Percentiles rank a stretch among this genome's conserved stretches.
phyloP scores from a whole-genome alignment of 2,113 vertebrate genomes.

The Cygnus buccinator region DNA sequence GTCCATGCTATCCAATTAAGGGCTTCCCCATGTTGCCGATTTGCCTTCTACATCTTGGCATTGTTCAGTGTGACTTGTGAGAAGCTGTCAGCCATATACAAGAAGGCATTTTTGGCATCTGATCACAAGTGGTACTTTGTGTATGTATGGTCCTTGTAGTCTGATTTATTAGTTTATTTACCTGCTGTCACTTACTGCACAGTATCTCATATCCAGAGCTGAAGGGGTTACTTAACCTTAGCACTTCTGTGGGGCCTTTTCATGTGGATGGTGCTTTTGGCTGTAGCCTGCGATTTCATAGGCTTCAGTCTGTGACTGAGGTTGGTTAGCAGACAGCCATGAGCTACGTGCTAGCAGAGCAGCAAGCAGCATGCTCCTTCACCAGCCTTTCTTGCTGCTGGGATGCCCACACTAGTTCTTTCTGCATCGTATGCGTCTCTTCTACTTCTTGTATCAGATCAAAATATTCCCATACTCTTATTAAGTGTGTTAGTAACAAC shows the following conservation, averaged over 20 bases:
- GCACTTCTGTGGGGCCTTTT: neutral
- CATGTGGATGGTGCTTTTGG: neutral
- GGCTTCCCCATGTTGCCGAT: neutral
- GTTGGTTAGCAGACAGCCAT: neutral
- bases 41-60: neutral
- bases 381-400: neutral
- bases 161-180: neutral
- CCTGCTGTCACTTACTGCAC: neutral
- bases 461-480: neutral
- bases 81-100: neutral
- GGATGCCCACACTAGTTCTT: neutral
- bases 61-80: fast-evolving
- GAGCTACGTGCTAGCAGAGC: neutral
- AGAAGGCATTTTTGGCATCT: neutral
- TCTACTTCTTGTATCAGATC: neutral
- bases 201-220: neutral
- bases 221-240: neutral
- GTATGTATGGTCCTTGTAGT: neutral
- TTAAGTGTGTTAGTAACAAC: neutral
- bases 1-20: neutral
- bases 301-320: neutral
- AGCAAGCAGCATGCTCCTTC: neutral
- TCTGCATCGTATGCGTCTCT: neutral
- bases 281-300: neutral
- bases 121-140: neutral